Evolutionary conservation across 37 sponge, comb jelly and placozoan species (phyloP), one percentile per base, ranked within the genome.

Genomic region (Beroe ovata): DNA sequence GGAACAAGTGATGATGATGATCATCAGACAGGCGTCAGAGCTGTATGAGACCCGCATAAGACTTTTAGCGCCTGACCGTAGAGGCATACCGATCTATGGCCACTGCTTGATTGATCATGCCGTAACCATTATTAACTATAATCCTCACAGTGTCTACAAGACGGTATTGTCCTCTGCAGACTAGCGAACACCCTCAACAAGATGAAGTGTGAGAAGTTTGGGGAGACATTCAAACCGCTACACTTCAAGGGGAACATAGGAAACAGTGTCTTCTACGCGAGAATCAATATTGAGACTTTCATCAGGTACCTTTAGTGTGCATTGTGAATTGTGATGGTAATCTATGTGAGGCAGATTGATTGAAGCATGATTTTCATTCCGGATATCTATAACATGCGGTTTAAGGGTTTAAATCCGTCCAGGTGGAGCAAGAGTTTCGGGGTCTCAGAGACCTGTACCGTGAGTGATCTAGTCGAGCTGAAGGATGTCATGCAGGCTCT

Each of bases 401-500:
- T n/a, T n/a, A n/a, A n/a, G n/a, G n/a, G n/a, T n/a, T n/a, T n/a
- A n/a, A n/a, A n/a, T n/a, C n/a, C n/a, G n/a, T n/a, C n/a, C n/a
- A 77, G 84, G 54, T 77, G 84, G 84, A 77, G 84, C 28, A 77
- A 77, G 84, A 77, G 25, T 77, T 77, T 77, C 28, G 84, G 84
- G 8, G 84, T 77, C 16, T 36, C 84, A 6, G 84, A 77, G 22
- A 39, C 84, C 16, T 42, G 42, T 35, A 40, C 54, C 41, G 84
- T 77, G 38, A 77, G 84, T 40, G 84, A 77, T 42, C 54, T 77
- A 25, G 54, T 77, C 1, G 84, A 77, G 36, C 42, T 42, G 28
- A 39, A 42, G 28, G 84, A 77, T 19, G 26, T 42, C 23, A 77
- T 77, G 84, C 42, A 77, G 84, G 84, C 84, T 39, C 22, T 77